A percentile compares a stretch with the other conserved stretches of the same genome.
phyloP scores from a whole-genome alignment of 2,888 invertebrate genomes.

The Synergus umbraculus region DNA sequence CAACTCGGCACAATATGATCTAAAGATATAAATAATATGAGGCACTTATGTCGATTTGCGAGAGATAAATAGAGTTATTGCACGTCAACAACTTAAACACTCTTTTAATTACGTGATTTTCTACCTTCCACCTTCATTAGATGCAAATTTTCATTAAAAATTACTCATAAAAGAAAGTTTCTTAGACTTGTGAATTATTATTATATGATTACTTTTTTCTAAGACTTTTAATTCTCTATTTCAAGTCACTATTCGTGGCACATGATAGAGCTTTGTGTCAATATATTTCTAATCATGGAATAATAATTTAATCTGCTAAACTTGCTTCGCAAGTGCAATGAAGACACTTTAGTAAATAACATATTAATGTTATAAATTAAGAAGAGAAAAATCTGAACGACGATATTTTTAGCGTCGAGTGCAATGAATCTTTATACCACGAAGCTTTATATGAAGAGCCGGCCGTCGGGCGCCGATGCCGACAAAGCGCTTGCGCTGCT shows the following conservation, averaged over 20 bases:
- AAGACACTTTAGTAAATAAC: not conserved
- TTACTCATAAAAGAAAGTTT: not conserved
- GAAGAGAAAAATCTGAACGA: not conserved
- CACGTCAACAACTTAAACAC: slow-evolving; percentile 28
- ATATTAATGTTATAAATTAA: slow-evolving; percentile 5
- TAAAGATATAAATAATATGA: slow-evolving; percentile 28
- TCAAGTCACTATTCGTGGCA: not conserved
- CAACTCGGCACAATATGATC: slow-evolving; percentile 28
- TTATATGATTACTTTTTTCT: not conserved
- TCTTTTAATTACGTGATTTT: slow-evolving; percentile 19
- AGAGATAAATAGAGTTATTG: slow-evolving; percentile 30
- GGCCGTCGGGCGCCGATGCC: slow-evolving; percentile 40
- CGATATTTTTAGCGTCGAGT: slow-evolving; percentile 32
- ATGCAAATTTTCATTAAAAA: not conserved
- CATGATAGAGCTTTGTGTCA: not conserved
- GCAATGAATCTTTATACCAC: slow-evolving; percentile 18
- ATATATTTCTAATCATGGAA: not conserved
- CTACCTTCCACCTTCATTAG: not conserved
- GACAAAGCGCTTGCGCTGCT: slow-evolving; percentile 40
- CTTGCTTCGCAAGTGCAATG: not conserved
- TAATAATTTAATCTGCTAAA: not conserved
- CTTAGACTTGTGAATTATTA: not conserved
- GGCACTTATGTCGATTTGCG: slow-evolving; percentile 22
- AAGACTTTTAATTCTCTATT: no score
- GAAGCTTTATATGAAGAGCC: slow-evolving; percentile 23